Percentiles rank a stretch among this genome's conserved stretches.
Evolutionary conservation across 2,113 vertebrate species (phyloP).

Genomic region (Theropithecus gelada): DNA sequence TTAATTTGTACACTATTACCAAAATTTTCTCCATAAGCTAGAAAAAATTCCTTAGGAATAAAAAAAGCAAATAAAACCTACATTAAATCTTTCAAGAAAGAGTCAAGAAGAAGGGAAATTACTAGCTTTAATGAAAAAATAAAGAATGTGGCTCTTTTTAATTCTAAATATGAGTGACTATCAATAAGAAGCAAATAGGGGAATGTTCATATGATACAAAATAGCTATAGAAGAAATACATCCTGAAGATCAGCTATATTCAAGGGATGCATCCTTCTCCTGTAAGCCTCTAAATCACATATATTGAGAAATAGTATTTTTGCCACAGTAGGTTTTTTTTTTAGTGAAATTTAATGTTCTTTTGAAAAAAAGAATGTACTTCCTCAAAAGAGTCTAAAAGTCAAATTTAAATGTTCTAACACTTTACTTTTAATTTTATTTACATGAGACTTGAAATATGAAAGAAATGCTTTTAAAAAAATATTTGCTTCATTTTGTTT

Average conservation of each 20-base stretch:
- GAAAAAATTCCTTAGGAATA: not conserved
- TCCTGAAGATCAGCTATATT: not conserved
- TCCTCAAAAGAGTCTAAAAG: not conserved
- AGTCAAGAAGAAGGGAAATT: not conserved
- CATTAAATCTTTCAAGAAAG: not conserved
- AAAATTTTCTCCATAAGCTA: not conserved
- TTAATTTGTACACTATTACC: not conserved
- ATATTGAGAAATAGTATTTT: not conserved
- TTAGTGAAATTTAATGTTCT: not conserved
- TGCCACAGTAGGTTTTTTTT: not conserved
- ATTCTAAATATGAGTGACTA: not conserved
- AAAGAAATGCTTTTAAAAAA: not conserved
- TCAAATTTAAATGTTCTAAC: not conserved
- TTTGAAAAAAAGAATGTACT: not conserved
- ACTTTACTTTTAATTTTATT: conserved; percentile 3
- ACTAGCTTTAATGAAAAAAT: not conserved
- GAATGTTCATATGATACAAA: not conserved
- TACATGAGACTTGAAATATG: not conserved
- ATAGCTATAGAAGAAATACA: not conserved
- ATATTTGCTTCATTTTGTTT: not conserved
- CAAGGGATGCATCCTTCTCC: not conserved
- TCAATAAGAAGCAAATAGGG: not conserved
- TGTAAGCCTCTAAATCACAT: not conserved
- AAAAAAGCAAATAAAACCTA: not conserved
- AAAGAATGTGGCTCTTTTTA: not conserved